A percentile compares a stretch with the other conserved stretches of the same genome.
Evolutionary conservation across 2,797 vertebrate genomes (phyloP).

Genomic region (Decapterus maruadsi): DNA sequence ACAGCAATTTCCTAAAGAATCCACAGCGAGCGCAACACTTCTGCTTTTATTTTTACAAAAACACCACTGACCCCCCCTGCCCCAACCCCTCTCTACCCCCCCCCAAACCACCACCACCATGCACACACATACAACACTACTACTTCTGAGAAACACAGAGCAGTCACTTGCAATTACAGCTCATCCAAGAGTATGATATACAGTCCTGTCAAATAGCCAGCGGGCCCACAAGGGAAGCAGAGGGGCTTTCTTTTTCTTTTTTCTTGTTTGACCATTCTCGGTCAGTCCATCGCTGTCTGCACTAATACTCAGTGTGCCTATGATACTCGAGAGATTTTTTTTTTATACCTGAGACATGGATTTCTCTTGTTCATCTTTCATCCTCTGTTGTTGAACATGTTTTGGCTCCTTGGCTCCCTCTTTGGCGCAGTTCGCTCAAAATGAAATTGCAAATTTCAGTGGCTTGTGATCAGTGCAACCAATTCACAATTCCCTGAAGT

Average conservation of each 20-base stretch:
- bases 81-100: background rate
- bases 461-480: background rate
- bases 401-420: background rate
- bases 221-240: conserved; percentile 35
- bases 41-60: conserved; percentile 84
- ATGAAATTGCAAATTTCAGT: background rate
- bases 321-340: background rate
- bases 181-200: conserved; percentile 74
- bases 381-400: background rate
- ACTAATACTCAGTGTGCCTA: background rate
- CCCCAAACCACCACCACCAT: conserved; percentile 1
- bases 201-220: conserved; percentile 68
- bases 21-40: conserved; percentile 86
- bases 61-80: conserved; percentile 31
- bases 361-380: conserved; percentile 2
- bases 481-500: background rate
- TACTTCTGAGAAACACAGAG: conserved; percentile 68
- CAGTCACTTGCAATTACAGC: conserved; percentile 75
- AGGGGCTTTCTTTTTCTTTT: conserved; percentile 28
- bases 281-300: conserved; percentile 23
- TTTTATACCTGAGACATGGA: background rate
- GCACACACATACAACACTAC: conserved; percentile 26
- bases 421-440: background rate
- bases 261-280: conserved; percentile 24
- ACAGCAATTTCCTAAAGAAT: conserved; percentile 93